Evolutionary conservation across 2,888 invertebrate species (phyloP), one percentile per base, ranked within the genome.

Genomic region (Hedychridium roseum): DNA sequence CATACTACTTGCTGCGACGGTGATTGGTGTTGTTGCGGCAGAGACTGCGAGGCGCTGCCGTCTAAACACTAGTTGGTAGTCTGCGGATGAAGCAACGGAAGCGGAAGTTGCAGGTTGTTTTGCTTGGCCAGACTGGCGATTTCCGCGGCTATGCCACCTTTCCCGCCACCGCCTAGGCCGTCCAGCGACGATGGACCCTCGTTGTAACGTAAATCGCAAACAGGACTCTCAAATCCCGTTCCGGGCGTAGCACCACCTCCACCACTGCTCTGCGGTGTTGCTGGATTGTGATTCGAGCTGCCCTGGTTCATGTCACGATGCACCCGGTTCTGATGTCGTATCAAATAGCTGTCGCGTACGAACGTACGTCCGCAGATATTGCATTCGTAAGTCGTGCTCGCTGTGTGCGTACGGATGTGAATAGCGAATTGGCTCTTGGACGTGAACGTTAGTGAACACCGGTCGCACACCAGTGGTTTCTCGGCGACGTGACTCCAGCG

Each of bases 401-500:
- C 83, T 11, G 86, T 83, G 80, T 90, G 90, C 54, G 87, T 86
- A 80, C 88, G 86, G 77, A 90, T 87, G 80, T 91, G 90, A 54
- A 88, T 82, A 55, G 88, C 86, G 79, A 89, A 90, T 80, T 88
- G 88, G 50, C 85, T 85, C 81, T 89, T 89, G 68, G 87, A 88
- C 42, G 86, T 88, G 79, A 89, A 89, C 52, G 88, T 87, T 80
- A 88, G 83, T 64, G 87, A 86, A 78, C 90, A 87, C 59, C 87
- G 83, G 71, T 87, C 87, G 80, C 90, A 90, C 64, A 86, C 86
- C 66, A 89, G 74, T 26, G 88, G 88, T 79, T 88, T 88, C 74
- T 90, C 89, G 3, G 88, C 86, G 42, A 90, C 88, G 79, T 90
- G 90, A 39, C 89, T 88, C 89, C 89, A 90, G 62, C 88, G 86